These are phyloP conservation scores for Synergus laeviventris DNA, from an alignment of 2,888 invertebrate genomes.

Conservation along the genomic window DNA sequence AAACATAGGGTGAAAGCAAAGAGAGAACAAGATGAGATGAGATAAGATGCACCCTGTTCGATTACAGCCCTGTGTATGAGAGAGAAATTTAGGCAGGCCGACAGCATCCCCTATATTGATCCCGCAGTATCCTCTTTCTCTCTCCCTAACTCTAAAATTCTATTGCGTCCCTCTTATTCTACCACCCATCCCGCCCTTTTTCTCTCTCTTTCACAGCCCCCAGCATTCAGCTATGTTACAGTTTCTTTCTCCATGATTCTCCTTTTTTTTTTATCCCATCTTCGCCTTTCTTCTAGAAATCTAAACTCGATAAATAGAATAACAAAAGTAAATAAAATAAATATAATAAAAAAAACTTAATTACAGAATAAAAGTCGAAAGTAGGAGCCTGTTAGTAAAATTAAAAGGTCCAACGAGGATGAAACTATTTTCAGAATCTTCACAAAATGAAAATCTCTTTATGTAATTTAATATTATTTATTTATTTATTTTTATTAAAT, in stretches of 20 bases:
- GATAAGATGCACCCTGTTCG: constrained; percentile 25
- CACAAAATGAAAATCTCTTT: too few species aligned
- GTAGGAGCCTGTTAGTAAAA: too few species aligned
- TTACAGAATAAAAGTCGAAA: not conserved
- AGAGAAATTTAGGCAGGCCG: constrained; percentile 45
- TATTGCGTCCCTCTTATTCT: constrained; percentile 39
- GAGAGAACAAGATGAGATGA: constrained; percentile 8
- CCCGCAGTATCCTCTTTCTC: constrained; percentile 46
- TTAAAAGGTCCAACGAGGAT: not conserved
- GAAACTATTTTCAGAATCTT: not conserved
- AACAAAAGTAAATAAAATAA: not conserved
- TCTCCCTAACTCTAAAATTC: constrained; percentile 43
- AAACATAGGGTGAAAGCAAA: not conserved
- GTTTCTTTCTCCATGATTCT: constrained; percentile 43
- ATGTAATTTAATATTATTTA: too few species aligned
- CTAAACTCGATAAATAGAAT: not conserved
- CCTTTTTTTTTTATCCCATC: constrained; percentile 49
- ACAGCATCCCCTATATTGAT: constrained; percentile 60
- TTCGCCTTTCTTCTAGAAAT: not conserved
- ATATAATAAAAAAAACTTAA: not conserved
- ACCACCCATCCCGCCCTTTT: constrained; percentile 47
- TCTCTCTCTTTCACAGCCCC: constrained; percentile 37
- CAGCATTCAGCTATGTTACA: constrained; percentile 19
- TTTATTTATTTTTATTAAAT: too few species aligned
- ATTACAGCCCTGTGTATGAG: constrained; percentile 38